phyloP scores from a whole-genome alignment of 1,140 invertebrate species.

The Temnothorax curvispinosus region DNA sequence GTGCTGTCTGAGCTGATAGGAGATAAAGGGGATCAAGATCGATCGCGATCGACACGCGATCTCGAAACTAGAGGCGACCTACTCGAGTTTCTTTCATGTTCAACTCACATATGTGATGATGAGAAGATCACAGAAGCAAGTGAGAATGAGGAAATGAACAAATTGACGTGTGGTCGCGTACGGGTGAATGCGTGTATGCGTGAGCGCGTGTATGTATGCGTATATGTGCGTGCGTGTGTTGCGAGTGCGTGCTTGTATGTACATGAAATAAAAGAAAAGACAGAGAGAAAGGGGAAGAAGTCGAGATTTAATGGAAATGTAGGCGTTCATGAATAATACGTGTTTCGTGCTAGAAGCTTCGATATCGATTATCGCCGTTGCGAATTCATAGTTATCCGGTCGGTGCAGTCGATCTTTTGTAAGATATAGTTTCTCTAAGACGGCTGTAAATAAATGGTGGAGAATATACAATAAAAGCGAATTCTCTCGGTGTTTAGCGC shows the following conservation, averaged over 20 bases:
- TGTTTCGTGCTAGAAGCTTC: constrained; percentile 69
- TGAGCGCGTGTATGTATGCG: neutral
- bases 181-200: constrained; percentile 25
- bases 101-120: constrained; percentile 51
- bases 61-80: constrained; percentile 61
- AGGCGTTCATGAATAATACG: constrained; percentile 61
- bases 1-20: constrained; percentile 65
- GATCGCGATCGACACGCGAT: constrained; percentile 61
- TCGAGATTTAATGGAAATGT: constrained; percentile 33
- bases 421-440: constrained; percentile 75
- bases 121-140: constrained; percentile 38
- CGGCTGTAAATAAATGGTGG: constrained; percentile 76
- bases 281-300: constrained; percentile 36
- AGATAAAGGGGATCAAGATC: constrained; percentile 63
- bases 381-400: constrained; percentile 57
- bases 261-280: constrained; percentile 6
- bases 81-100: constrained; percentile 66
- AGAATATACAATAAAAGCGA: constrained; percentile 54
- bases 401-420: constrained; percentile 64
- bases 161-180: neutral
- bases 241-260: constrained; percentile 9
- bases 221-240: constrained; percentile 28
- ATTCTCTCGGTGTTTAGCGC: constrained; percentile 83
- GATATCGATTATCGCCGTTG: constrained; percentile 56
- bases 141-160: neutral